Evolutionary conservation across 1,140 invertebrate genomes (phyloP).

Genomic region (Hylaeus anthracinus): DNA sequence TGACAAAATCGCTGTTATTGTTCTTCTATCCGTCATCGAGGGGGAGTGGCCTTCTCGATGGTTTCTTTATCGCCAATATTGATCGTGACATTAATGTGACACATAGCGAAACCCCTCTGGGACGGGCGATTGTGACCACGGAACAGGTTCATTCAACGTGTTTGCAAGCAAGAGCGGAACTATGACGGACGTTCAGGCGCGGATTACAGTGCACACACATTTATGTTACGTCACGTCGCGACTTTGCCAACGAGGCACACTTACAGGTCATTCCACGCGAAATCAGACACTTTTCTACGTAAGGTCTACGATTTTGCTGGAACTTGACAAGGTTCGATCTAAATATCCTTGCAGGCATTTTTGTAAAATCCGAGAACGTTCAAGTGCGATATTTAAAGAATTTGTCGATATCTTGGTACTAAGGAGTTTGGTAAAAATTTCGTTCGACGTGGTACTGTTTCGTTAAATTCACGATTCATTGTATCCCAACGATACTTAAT

Average conservation of each 20-base stretch:
- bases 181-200: not conserved
- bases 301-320: too few relatives aligned
- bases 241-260: not conserved
- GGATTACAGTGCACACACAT: not conserved
- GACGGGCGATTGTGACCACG: not conserved
- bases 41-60: not conserved
- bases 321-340: too few relatives aligned
- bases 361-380: too few relatives aligned
- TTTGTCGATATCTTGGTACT: too few relatives aligned
- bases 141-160: not conserved
- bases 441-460: too few relatives aligned
- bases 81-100: constrained; percentile 5
- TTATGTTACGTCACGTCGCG: not conserved
- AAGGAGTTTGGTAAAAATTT: too few relatives aligned
- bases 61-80: constrained; percentile 1
- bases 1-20: not conserved
- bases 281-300: too few relatives aligned
- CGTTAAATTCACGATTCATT: too few relatives aligned
- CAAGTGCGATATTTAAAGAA: too few relatives aligned
- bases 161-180: not conserved
- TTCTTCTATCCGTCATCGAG: not conserved
- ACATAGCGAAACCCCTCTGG: not conserved
- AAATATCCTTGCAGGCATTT: too few relatives aligned
- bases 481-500: too few relatives aligned
- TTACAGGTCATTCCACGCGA: not conserved